A percentile compares a stretch with the other conserved stretches of the same genome.
phyloP scores from a whole-genome alignment of 2,797 vertebrate species.

The Enteromius radiatus region DNA sequence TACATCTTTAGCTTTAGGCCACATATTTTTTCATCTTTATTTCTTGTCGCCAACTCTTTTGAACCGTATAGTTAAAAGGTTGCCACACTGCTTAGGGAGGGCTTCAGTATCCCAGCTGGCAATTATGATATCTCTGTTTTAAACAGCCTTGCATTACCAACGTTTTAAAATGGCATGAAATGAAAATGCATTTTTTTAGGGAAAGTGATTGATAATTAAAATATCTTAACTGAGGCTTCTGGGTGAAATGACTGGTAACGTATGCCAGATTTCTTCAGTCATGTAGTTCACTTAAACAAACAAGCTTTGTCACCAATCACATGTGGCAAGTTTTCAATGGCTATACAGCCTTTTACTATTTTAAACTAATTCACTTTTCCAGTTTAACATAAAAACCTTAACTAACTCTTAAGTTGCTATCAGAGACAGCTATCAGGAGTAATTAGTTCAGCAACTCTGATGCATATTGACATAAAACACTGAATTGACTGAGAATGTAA shows the following conservation, averaged over 20 bases:
- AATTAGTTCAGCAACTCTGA: neutral
- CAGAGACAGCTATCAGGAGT: neutral
- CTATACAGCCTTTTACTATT: neutral
- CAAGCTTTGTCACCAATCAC: neutral
- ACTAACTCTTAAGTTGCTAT: neutral
- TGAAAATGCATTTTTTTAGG: neutral
- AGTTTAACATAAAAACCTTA: neutral
- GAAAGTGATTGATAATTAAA: neutral
- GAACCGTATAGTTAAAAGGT: neutral
- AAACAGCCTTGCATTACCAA: neutral
- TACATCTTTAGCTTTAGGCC: neutral
- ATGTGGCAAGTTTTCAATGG: neutral
- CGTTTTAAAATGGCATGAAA: neutral
- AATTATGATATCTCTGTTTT: neutral
- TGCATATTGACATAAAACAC: neutral
- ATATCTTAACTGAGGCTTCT: neutral
- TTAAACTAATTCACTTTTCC: neutral
- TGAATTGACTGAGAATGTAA: too few species aligned
- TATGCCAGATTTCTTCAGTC: neutral
- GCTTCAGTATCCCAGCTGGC: constrained; percentile 11
- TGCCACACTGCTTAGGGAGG: neutral
- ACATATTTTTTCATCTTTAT: neutral
- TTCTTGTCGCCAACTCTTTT: neutral
- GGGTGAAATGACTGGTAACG: neutral
- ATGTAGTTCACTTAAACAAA: too few species aligned